Percentiles rank a stretch among this genome's conserved stretches.
Evolutionary conservation across 2,113 vertebrate genomes (phyloP).

Genomic region (Neodontobutis hainanensis): DNA sequence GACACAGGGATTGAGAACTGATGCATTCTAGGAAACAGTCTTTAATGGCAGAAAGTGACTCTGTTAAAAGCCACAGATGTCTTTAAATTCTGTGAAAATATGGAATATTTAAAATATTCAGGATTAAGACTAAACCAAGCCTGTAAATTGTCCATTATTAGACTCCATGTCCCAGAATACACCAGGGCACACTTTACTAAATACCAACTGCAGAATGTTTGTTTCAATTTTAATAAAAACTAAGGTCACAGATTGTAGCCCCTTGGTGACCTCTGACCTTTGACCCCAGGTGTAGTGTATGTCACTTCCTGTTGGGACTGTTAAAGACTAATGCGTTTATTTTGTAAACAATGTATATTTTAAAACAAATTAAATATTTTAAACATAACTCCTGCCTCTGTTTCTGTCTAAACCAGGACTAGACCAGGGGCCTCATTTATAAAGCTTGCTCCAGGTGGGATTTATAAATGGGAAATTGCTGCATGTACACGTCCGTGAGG

Average conservation of each 20-base stretch:
- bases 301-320: conserved; percentile 76
- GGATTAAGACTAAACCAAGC: too few relatives aligned
- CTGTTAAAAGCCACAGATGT: too few relatives aligned
- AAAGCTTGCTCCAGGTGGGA: too few relatives aligned
- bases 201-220: not conserved
- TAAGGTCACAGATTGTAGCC: conserved; percentile 25
- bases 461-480: too few relatives aligned
- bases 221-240: conserved; percentile 1
- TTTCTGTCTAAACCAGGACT: too few relatives aligned
- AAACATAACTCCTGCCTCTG: conserved; percentile 49
- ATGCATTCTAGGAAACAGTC: not conserved
- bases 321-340: conserved; percentile 86
- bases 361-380: conserved; percentile 98
- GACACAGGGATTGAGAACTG: not conserved
- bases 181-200: not conserved
- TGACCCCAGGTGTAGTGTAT: conserved; percentile 29
- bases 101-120: too few relatives aligned
- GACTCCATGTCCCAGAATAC: conserved; percentile 39
- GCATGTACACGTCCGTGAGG: too few relatives aligned
- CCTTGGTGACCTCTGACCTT: conserved; percentile 36
- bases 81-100: too few relatives aligned
- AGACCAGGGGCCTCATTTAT: too few relatives aligned
- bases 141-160: too few relatives aligned
- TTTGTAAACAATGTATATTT: conserved; percentile 96
- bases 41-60: too few relatives aligned